phyloP scores from a whole-genome alignment of 1,140 invertebrate species.

The Drosophila busckii region DNA sequence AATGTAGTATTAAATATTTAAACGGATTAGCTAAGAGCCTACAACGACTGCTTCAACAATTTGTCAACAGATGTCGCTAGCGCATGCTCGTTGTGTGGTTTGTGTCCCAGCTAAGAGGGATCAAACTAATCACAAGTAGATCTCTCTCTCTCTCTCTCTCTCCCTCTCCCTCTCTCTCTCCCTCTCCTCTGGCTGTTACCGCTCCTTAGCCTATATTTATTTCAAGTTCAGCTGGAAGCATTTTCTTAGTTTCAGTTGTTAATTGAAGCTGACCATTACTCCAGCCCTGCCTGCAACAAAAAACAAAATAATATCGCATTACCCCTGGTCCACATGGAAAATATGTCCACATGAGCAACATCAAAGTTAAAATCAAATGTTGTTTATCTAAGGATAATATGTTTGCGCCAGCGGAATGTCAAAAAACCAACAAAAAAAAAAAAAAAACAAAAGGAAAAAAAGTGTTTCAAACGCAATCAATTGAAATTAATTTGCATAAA shows the following conservation, averaged over 20 bases:
- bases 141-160: no score
- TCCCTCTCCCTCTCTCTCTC: no score
- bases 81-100: slow-evolving; percentile 4
- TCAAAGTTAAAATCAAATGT: slow-evolving; percentile 43
- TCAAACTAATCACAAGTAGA: not conserved
- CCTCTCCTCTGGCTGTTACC: no score
- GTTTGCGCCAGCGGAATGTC: slow-evolving; percentile 60
- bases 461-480: slow-evolving; percentile 66
- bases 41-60: no score
- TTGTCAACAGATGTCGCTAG: slow-evolving; percentile 18
- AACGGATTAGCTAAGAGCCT: no score
- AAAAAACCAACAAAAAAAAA: no score
- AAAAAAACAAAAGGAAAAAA: no score
- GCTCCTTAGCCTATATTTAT: no score
- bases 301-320: slow-evolving; percentile 52
- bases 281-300: slow-evolving; percentile 24
- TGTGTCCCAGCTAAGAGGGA: slow-evolving; percentile 1
- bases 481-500: slow-evolving; percentile 77
- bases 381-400: slow-evolving; percentile 60
- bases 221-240: no score
- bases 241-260: no score
- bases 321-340: no score
- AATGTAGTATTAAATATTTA: no score
- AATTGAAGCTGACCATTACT: not conserved
- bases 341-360: slow-evolving; percentile 63